Base-by-base conservation (phyloP, 1,140 invertebrate species). In the Ostrea edulis region DNA sequence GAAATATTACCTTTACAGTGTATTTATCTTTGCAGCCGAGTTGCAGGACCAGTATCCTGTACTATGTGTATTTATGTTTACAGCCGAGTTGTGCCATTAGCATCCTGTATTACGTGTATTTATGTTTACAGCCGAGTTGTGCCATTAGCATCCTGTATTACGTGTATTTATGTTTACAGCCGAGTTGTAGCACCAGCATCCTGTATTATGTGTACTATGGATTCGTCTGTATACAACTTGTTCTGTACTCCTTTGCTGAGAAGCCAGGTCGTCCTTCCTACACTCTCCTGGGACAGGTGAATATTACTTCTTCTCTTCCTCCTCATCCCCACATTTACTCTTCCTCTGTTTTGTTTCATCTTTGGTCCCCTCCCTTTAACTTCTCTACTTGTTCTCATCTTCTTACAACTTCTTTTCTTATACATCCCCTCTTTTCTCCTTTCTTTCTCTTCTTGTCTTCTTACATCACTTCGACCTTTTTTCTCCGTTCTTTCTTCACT, bases 231-330 rank as follows among this genome's bases (percentile, higher is more conserved):
- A 9, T 88, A 62, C 22, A 84, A 12, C 29, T 84, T 62, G 29
- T 88, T 44, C 55, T 85, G 12, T 51, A 68, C 5, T 88, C 81
- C 2, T 83, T 84, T 52, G 87, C 87, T 5, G 87, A 88, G 25
- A 71, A 44, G 11, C 29, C 82, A 14, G 44, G 22, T 0, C 29
- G n/a, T 14, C 65, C 44, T n/a, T 22, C 29, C 17, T 65, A 83
- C 22, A 22, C 65, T 35, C 44, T 65, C n/a, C 29, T 68, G 22
- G 82, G 82, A 71, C 14, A 65, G 71, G 52, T 51, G 35, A 54
- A 62, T n/a, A 12, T 4, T 22, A 17, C 12, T 54, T 7, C 25
- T 62, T n/a, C 7, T 53, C 20, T 8, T 52, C 29, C 20, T 35
- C 35, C 3, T 51, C 17, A 17, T 29, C 58, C 7, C 5, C 55